These are phyloP conservation scores for Ips nitidus DNA, from an alignment of 1,140 invertebrate genomes.

Conservation along the genomic window DNA sequence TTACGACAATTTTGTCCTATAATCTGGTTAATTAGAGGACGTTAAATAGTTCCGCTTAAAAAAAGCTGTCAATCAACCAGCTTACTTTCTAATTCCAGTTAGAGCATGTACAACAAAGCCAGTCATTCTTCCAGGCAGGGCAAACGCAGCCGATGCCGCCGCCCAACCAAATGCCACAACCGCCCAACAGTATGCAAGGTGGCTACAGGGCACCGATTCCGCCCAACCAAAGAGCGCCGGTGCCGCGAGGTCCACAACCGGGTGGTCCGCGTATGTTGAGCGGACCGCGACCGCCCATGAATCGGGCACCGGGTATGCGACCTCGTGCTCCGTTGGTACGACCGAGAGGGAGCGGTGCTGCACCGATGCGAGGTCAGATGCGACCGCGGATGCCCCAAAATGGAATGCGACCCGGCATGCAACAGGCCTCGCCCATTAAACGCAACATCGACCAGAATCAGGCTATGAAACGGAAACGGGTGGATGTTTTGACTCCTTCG, in stretches of 20 bases:
- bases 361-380: slow-evolving; percentile 13
- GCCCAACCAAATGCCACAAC: slow-evolving; percentile 32
- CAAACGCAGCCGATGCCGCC: slow-evolving; percentile 37
- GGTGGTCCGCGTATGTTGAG: slow-evolving; percentile 39
- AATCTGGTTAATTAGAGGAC: no score
- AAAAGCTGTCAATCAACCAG: no score
- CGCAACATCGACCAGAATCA: slow-evolving; percentile 39
- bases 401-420: slow-evolving; percentile 19
- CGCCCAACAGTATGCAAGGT: slow-evolving; percentile 35
- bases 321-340: slow-evolving; percentile 30
- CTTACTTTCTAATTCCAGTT: no score
- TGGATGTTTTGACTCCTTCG: slow-evolving; percentile 60
- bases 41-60: no score
- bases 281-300: slow-evolving; percentile 19
- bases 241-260: slow-evolving; percentile 34
- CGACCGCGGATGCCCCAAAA: slow-evolving; percentile 39
- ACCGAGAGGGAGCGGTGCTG: slow-evolving; percentile 2
- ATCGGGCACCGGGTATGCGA: slow-evolving; percentile 39
- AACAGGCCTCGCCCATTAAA: slow-evolving; percentile 37
- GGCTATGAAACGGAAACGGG: slow-evolving; percentile 53
- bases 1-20: no score
- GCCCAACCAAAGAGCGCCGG: slow-evolving; percentile 38
- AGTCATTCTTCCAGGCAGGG: no score
- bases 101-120: no score
- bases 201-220: slow-evolving; percentile 21